Evolutionary conservation across 1,140 invertebrate genomes (phyloP).

Genomic region (Drosophila bocki): DNA sequence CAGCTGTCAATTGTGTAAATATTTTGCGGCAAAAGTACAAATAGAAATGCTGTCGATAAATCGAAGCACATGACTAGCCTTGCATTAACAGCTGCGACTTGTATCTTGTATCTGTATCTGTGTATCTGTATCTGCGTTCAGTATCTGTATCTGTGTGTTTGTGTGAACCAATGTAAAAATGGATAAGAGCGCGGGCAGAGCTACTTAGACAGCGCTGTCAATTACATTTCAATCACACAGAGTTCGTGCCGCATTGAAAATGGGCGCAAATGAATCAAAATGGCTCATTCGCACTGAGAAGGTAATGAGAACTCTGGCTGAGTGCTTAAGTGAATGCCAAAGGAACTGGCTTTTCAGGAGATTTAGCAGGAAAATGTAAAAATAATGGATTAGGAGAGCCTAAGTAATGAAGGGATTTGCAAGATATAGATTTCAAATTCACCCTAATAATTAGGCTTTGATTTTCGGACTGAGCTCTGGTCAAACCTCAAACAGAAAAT

Average conservation of each 20-base stretch:
- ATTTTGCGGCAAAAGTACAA: slow-evolving; percentile 65
- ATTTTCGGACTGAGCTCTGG: not conserved
- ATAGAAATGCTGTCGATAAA: slow-evolving; percentile 67
- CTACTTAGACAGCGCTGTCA: slow-evolving; percentile 48
- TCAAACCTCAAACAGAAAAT: not conserved
- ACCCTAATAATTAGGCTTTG: not conserved
- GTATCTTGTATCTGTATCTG: slow-evolving; percentile 20
- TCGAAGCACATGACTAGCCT: slow-evolving; percentile 65
- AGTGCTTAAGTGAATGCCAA: not conserved
- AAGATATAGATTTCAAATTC: not conserved
- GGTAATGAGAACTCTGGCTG: slow-evolving; percentile 7
- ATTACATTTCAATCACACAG: slow-evolving; percentile 57
- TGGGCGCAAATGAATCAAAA: slow-evolving; percentile 41
- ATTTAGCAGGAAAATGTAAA: no score
- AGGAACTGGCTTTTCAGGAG: not conserved
- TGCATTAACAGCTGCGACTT: slow-evolving; percentile 62
- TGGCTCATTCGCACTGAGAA: slow-evolving; percentile 12
- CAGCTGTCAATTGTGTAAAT: slow-evolving; percentile 68
- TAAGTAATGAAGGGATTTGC: not conserved
- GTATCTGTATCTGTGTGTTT: not conserved
- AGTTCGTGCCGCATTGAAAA: slow-evolving; percentile 33
- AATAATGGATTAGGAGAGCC: not conserved
- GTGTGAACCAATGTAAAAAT: slow-evolving; percentile 12
- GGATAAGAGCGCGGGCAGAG: not conserved
- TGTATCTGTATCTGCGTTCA: slow-evolving; percentile 1